These are phyloP conservation scores for rabbit (Oryctolagus cuniculus) DNA, from an alignment of 2,113 vertebrate genomes.

Conservation along the genomic window mOryCun1.1 NC_091440.1:38140001-38140500, in stretches of 20 bases:
- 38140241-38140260: conserved; percentile 35
- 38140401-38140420: conserved; percentile 51
- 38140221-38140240: conserved; percentile 1
- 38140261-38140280: conserved; percentile 36
- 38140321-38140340: conserved; percentile 32
- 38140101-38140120: conserved; percentile 33
- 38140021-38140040: conserved; percentile 26
- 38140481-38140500: conserved; percentile 44
- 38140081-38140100: background rate
- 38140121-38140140: conserved; percentile 47
- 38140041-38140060: conserved; percentile 30
- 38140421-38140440: conserved; percentile 57
- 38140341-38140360: background rate
- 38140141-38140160: conserved; percentile 38
- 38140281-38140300: conserved; percentile 41
- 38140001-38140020: background rate
- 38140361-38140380: conserved; percentile 27
- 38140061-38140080: background rate
- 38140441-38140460: conserved; percentile 51
- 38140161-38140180: background rate
- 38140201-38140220: conserved; percentile 15
- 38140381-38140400: background rate
- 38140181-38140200: conserved; percentile 48
- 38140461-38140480: conserved; percentile 34
- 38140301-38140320: conserved; percentile 24